Evolutionary conservation across 1,140 invertebrate species (phyloP).

Genomic region (Trypoxylus dichotomus): DNA sequence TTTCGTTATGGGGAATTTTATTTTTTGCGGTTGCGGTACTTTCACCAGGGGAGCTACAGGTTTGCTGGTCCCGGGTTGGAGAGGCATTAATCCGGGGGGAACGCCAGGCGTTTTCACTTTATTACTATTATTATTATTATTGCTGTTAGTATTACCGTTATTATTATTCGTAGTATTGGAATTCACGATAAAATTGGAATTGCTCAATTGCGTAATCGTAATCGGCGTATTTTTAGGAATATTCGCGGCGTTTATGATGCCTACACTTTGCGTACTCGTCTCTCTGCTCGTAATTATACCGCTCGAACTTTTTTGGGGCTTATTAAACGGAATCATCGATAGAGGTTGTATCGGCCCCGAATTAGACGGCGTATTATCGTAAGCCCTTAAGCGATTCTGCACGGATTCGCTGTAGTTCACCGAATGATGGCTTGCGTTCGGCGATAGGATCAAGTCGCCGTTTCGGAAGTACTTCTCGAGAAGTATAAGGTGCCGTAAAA

Average conservation of each 20-base stretch:
- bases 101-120: slow-evolving; percentile 40
- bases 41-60: slow-evolving; percentile 41
- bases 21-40: slow-evolving; percentile 55
- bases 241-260: slow-evolving; percentile 38
- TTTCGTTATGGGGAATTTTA: slow-evolving; percentile 55
- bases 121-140: slow-evolving; percentile 8
- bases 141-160: slow-evolving; percentile 4
- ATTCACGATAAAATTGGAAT: slow-evolving; percentile 33
- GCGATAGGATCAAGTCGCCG: slow-evolving; percentile 73
- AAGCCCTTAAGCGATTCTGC: slow-evolving; percentile 74
- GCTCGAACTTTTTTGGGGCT: slow-evolving; percentile 42
- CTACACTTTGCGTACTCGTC: slow-evolving; percentile 9
- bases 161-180: slow-evolving; percentile 29
- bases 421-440: slow-evolving; percentile 71
- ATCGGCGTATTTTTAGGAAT: slow-evolving; percentile 49
- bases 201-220: slow-evolving; percentile 50
- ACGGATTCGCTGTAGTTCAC: slow-evolving; percentile 77
- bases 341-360: slow-evolving; percentile 45
- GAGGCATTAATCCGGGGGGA: slow-evolving; percentile 49
- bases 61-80: slow-evolving; percentile 49
- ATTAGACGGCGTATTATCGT: slow-evolving; percentile 62
- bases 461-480: slow-evolving; percentile 78
- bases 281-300: slow-evolving; percentile 40
- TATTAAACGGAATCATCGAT: slow-evolving; percentile 48
- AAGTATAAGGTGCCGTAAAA: slow-evolving; percentile 76